Evolutionary conservation across 2,888 invertebrate genomes (phyloP).

Genomic region (Odontomyia ornata): DNA sequence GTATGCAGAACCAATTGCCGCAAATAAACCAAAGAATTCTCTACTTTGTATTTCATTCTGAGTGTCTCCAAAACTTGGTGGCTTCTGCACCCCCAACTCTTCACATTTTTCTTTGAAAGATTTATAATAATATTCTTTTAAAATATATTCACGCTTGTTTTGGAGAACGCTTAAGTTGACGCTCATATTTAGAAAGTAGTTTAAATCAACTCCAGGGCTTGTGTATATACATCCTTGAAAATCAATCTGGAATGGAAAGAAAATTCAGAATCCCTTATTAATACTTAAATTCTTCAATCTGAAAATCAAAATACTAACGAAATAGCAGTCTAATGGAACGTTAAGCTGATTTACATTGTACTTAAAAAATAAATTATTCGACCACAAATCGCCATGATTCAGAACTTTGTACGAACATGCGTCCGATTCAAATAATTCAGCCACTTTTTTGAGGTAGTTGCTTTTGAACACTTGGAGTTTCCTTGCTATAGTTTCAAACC

Average conservation of each 20-base stretch:
- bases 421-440: conserved; percentile 11
- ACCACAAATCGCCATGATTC: conserved; percentile 68
- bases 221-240: conserved; percentile 61
- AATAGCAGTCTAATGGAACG: conserved; percentile 56
- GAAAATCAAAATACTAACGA: conserved; percentile 51
- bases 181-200: conserved; percentile 63
- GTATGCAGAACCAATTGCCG: conserved; percentile 49
- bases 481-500: conserved; percentile 61
- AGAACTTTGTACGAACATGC: conserved; percentile 64
- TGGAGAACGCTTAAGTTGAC: conserved; percentile 57
- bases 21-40: conserved; percentile 52
- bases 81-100: conserved; percentile 47
- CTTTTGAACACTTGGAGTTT: conserved; percentile 58
- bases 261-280: not conserved
- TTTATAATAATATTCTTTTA: conserved; percentile 50
- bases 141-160: conserved; percentile 55
- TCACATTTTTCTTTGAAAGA: conserved; percentile 51
- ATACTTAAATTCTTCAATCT: not conserved
- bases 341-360: conserved; percentile 52
- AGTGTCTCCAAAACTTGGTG: conserved; percentile 50
- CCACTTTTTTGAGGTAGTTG: not conserved
- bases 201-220: conserved; percentile 62
- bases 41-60: conserved; percentile 49
- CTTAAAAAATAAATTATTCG: conserved; percentile 67
- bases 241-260: conserved; percentile 57